These are phyloP conservation scores for Heliopora coerulea DNA, from an alignment of 92 coral and sea anemone species.

Conservation along the genomic window DNA sequence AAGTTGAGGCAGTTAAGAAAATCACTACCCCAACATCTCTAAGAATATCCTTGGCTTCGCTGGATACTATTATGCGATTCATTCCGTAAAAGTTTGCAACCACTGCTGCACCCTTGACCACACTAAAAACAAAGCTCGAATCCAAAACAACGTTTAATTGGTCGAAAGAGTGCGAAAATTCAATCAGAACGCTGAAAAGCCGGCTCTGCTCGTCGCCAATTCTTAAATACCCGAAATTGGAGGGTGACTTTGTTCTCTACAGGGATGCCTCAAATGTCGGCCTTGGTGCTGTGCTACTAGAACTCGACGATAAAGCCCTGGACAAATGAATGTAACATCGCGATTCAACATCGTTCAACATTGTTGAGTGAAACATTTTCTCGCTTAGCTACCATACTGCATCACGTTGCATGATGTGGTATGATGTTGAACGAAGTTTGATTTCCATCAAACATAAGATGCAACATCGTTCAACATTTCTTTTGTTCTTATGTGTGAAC, in stretches of 20 bases:
- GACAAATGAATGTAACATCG: too few relatives aligned
- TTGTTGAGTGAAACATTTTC: too few relatives aligned
- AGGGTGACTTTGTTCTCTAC: not conserved
- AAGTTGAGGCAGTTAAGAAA: too few relatives aligned
- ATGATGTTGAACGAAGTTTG: too few relatives aligned
- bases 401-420: too few relatives aligned
- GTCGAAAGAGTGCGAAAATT: slow-evolving; percentile 42
- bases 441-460: too few relatives aligned
- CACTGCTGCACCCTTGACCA: slow-evolving; percentile 61
- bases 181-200: slow-evolving; percentile 45
- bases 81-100: slow-evolving; percentile 45
- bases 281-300: slow-evolving; percentile 25
- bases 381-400: too few relatives aligned
- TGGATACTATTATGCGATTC: slow-evolving; percentile 53
- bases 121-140: slow-evolving; percentile 25
- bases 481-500: too few relatives aligned
- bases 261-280: slow-evolving; percentile 8
- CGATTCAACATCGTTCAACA: too few relatives aligned
- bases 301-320: too few relatives aligned
- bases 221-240: slow-evolving; percentile 56
- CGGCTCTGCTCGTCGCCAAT: slow-evolving; percentile 45
- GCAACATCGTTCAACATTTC: too few relatives aligned
- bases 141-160: slow-evolving; percentile 48
- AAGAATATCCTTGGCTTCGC: slow-evolving; percentile 52
- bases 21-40: too few relatives aligned